Conservation (phyloP, 2,797 vertebrate genomes). For the Chloroceryle amazona region DNA sequence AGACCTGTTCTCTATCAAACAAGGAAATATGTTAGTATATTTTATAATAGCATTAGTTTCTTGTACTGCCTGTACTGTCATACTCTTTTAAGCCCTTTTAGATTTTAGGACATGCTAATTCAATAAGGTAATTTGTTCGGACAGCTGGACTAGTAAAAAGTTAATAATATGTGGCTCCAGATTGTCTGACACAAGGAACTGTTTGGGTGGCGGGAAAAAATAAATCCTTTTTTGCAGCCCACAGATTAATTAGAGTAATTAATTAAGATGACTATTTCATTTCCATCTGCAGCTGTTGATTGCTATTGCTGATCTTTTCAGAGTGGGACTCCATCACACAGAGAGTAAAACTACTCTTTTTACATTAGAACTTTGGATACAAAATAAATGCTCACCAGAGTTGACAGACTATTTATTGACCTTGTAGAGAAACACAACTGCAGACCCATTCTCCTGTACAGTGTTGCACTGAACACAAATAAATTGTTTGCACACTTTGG, state of each 20-base stretch:
- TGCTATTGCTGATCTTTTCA: slow-evolving; percentile 8
- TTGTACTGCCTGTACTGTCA: not conserved
- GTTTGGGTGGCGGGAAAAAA: not conserved
- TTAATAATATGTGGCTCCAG: not conserved
- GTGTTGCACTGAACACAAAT: slow-evolving; percentile 49
- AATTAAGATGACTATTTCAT: not conserved
- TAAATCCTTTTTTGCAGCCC: not conserved
- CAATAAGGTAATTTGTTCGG: slow-evolving; percentile 22
- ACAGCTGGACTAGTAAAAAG: slow-evolving; percentile 12
- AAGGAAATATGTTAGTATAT: not conserved
- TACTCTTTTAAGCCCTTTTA: slow-evolving; percentile 12
- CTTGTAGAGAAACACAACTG: not conserved
- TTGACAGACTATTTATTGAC: slow-evolving; percentile 3
- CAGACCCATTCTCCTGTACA: not conserved
- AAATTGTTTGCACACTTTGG: slow-evolving; percentile 55
- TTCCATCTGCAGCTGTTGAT: not conserved
- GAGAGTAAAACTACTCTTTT: slow-evolving; percentile 14
- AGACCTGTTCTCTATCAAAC: not conserved
- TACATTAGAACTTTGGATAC: not conserved
- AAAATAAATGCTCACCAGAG: slow-evolving; percentile 40
- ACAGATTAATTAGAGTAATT: no score
- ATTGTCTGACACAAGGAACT: slow-evolving; percentile 22
- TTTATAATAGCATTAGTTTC: slow-evolving; percentile 45
- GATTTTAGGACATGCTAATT: slow-evolving; percentile 31
- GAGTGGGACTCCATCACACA: not conserved